Percentiles rank a stretch among this genome's conserved stretches.
Conservation (phyloP, 2,797 vertebrate species). For the Agapornis canus region DNA sequence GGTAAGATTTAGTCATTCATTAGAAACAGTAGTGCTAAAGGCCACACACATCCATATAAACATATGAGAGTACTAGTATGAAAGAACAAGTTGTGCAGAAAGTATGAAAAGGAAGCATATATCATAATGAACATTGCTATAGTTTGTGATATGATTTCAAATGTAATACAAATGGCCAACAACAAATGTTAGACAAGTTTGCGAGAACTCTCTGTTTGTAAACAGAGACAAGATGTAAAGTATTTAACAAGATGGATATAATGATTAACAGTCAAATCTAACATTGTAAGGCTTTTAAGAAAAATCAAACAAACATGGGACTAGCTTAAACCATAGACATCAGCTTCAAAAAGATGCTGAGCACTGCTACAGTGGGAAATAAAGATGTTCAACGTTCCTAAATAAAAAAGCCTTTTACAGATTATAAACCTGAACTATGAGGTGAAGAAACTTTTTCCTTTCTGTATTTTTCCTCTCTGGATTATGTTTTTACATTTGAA, state of each 20-base stretch:
- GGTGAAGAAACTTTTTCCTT: background rate
- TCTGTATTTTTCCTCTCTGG: background rate
- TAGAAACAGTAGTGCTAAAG: background rate
- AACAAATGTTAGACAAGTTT: conserved; percentile 52
- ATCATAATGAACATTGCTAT: background rate
- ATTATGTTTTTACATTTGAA: background rate
- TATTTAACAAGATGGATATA: conserved; percentile 68
- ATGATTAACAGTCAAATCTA: conserved; percentile 42
- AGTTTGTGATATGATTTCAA: background rate
- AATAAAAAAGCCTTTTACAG: background rate
- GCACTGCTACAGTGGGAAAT: background rate
- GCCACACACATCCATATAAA: background rate
- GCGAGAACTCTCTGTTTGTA: conserved; percentile 74
- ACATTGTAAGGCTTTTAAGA: background rate
- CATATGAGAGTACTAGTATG: background rate
- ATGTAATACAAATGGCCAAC: conserved; percentile 2
- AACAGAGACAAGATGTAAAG: conserved; percentile 65
- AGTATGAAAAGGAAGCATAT: background rate
- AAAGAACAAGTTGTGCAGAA: background rate
- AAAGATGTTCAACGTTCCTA: background rate
- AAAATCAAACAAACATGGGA: background rate
- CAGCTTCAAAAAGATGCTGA: background rate
- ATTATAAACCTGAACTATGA: background rate
- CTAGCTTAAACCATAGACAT: background rate
- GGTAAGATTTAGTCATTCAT: background rate